Evolutionary conservation across 2,797 vertebrate species (phyloP), one percentile per base, ranked within the genome.

Genomic region (Tenualosa ilisha): DNA sequence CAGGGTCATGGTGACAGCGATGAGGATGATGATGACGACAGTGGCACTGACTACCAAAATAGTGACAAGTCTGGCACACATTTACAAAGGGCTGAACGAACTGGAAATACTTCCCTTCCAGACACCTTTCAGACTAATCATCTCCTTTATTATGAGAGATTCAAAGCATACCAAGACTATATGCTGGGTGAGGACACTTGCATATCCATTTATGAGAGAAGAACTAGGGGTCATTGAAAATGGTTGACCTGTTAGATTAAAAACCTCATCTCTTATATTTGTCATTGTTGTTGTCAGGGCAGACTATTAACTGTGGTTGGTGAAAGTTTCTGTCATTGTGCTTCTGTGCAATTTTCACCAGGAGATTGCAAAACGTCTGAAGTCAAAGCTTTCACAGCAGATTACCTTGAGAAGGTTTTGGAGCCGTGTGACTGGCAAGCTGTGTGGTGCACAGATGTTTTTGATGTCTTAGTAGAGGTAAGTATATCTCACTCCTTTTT

Each of bases 331-430:
- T 53, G n/a, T n/a, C 75, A 75, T 26, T 84, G 13, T 82, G 12
- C 17, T 26, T 84, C 65, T 86, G 22, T 24, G 85, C n/a, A 90
- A 26, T 89, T 49, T 85, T 24, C 20, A 83, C 50, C 82, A 99
- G 98, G 97, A 86, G 98, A 99, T 90, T 97, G 97, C 91, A 99
- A 97, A 84, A 96, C 96, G n/a, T 98, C 97, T 0, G 98, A 99
- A 89, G 97, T 98, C 53, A 94, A 95, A 86, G 92, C 93, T 82
- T 99, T 98, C 92, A 97, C 93, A 50, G 94, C 96, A 40, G 97
- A 98, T 88, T 99, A 99, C 92, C 93, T 99, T 93, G 97, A 96
- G 92, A 97, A 97, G 89, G 96, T 96, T 17, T 89, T 99, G 54
- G 97, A 98, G 89, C 96, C 96, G 0, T 97, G 93, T 81, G 97